phyloP scores from a whole-genome alignment of 2,113 vertebrate genomes.

The Psilopogon haemacephalus region DNA sequence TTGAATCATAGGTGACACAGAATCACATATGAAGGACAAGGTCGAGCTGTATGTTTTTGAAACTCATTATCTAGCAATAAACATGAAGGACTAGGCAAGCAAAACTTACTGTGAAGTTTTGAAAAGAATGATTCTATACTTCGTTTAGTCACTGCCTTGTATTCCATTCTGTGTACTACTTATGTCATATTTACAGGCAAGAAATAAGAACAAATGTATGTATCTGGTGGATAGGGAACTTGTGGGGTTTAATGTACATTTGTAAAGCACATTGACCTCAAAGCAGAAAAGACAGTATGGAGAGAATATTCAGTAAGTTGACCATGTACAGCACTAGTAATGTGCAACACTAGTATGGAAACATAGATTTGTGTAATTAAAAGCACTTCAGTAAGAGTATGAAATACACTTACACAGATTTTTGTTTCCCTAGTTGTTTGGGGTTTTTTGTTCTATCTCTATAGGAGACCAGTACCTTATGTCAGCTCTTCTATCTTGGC shows the following conservation, averaged over 20 bases:
- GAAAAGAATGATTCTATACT: neutral
- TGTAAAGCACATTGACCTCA: neutral
- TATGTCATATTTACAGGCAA: neutral
- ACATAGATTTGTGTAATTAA: neutral
- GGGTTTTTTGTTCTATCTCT: neutral
- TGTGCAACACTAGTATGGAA: neutral
- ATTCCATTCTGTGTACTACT: neutral
- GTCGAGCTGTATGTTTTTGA: neutral
- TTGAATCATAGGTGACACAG: neutral
- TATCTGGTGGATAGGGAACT: neutral
- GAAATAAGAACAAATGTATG: neutral
- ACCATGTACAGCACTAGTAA: neutral
- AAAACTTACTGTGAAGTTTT: neutral
- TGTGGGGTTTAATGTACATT: accelerated
- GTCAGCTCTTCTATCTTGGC: neutral
- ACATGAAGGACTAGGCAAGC: neutral
- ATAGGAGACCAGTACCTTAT: neutral
- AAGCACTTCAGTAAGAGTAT: neutral
- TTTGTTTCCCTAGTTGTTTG: neutral
- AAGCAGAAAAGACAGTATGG: neutral
- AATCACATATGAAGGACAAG: neutral
- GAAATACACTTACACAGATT: neutral
- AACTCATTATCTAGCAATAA: neutral
- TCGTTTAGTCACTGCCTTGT: neutral
- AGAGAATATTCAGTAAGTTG: neutral